Conservation (phyloP, 2,113 vertebrate genomes). For the Ctenodactylus gundi region DNA sequence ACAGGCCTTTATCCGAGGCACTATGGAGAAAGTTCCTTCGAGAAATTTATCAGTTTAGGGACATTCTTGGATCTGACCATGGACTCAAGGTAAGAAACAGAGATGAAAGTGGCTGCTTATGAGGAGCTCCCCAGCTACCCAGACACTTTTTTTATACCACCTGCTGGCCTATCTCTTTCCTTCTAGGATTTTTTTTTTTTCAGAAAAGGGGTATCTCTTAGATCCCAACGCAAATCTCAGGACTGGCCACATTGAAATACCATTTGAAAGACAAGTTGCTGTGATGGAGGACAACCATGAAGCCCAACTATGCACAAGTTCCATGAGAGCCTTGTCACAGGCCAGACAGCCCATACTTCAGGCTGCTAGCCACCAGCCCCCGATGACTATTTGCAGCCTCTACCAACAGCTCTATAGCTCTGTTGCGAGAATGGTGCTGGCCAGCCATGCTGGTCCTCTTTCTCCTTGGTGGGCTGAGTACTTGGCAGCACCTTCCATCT, state of each 20-base stretch:
- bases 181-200: background rate
- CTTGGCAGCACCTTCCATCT: background rate
- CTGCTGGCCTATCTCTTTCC: background rate
- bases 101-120: background rate
- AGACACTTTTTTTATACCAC: background rate
- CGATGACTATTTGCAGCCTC: background rate
- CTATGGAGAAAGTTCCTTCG: background rate
- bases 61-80: background rate
- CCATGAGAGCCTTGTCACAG: background rate
- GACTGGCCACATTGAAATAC: background rate
- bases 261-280: background rate
- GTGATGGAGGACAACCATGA: background rate
- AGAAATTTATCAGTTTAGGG: background rate
- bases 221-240: background rate
- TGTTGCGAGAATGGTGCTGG: too few relatives aligned
- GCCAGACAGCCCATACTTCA: background rate
- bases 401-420: rapidly evolving
- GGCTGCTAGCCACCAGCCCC: background rate
- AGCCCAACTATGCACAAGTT: background rate
- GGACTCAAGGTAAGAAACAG: background rate
- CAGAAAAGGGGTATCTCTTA: background rate
- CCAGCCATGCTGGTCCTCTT: background rate
- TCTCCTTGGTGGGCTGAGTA: too few relatives aligned
- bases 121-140: background rate
- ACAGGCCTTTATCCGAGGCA: background rate